Evolutionary conservation across 1,140 invertebrate species (phyloP).

Genomic region (Lepidurus packardi): DNA sequence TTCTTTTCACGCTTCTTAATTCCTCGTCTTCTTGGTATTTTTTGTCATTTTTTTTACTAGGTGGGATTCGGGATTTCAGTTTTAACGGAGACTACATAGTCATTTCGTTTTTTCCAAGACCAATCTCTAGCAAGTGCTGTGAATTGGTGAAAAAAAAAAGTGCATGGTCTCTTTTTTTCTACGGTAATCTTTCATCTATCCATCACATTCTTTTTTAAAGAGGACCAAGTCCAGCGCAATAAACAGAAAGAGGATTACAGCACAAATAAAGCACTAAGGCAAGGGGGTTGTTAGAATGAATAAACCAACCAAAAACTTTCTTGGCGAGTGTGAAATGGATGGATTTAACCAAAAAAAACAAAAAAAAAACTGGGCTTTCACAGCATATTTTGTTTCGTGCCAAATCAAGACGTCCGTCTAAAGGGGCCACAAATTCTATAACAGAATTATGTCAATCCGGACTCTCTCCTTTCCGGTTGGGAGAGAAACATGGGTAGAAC

Average conservation of each 20-base stretch:
- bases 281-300: background rate
- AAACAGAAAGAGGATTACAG: background rate
- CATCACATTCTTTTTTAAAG: background rate
- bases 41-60: background rate
- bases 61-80: background rate
- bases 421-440: background rate
- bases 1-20: background rate
- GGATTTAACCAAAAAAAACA: background rate
- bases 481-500: slow-evolving; percentile 18
- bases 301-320: background rate
- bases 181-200: background rate
- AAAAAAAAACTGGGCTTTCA: background rate
- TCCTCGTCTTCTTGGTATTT: background rate
- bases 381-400: background rate
- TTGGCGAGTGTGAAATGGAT: slow-evolving; percentile 11
- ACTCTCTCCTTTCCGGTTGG: background rate
- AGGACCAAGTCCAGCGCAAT: background rate
- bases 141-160: background rate
- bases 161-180: background rate
- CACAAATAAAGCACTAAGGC: slow-evolving; percentile 19
- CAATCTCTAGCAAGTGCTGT: background rate
- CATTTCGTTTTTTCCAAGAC: slow-evolving; percentile 3
- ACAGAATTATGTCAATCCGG: background rate
- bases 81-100: background rate
- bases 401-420: background rate